Evolutionary conservation across 2,797 vertebrate species (phyloP).

Genomic region (Acropternis orthonyx): DNA sequence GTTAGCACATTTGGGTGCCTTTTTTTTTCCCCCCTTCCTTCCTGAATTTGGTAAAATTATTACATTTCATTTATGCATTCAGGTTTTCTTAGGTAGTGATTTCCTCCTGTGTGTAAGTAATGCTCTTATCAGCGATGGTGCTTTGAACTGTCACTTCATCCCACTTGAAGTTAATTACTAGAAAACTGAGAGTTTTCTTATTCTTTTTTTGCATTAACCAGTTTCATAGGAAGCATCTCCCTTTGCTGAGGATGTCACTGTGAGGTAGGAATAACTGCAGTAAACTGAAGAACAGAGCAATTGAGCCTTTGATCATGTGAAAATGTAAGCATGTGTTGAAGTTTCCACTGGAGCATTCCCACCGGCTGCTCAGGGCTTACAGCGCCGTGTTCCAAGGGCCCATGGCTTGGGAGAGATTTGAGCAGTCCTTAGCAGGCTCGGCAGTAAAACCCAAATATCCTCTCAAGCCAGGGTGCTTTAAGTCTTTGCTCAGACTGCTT

Average conservation of each 20-base stretch:
- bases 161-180: constrained; percentile 30
- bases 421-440: not conserved
- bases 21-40: not conserved
- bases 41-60: not conserved
- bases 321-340: not conserved
- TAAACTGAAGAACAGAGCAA: not conserved
- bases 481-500: constrained; percentile 21
- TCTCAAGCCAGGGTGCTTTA: constrained; percentile 4
- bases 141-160: constrained; percentile 56
- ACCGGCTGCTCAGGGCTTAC: not conserved
- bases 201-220: not conserved
- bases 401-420: not conserved
- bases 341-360: not conserved
- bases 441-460: constrained; percentile 1
- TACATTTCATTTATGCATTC: not conserved
- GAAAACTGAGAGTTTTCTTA: not conserved
- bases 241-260: not conserved
- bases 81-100: not conserved
- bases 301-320: constrained; percentile 2
- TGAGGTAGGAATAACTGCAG: constrained; percentile 1
- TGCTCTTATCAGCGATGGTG: not conserved
- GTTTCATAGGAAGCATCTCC: not conserved
- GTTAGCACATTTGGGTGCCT: not conserved
- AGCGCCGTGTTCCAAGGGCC: not conserved
- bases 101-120: not conserved